Conservation (phyloP, 1,140 invertebrate genomes). For the Lerema accius region DNA sequence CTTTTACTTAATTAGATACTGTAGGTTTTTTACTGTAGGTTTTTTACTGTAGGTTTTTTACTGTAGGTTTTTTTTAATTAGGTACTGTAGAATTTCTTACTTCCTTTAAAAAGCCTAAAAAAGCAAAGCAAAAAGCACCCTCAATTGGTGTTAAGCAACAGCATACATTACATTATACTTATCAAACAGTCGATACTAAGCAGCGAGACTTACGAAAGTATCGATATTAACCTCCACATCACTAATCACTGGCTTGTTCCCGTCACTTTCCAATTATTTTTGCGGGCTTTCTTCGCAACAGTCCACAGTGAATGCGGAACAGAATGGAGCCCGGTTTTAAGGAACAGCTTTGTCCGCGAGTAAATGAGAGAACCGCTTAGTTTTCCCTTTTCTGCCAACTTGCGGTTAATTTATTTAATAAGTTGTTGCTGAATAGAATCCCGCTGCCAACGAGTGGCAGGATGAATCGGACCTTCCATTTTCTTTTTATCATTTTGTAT, state of each 20-base stretch:
- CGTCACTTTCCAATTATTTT: constrained; percentile 80
- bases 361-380: constrained; percentile 70
- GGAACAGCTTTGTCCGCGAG: constrained; percentile 71
- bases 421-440: constrained; percentile 75
- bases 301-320: constrained; percentile 61
- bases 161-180: too few species aligned
- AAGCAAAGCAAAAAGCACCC: too few species aligned
- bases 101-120: too few species aligned
- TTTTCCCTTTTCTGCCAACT: constrained; percentile 73
- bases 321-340: constrained; percentile 74
- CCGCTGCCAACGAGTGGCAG: constrained; percentile 48
- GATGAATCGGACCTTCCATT: constrained; percentile 71
- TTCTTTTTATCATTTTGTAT: constrained; percentile 58
- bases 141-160: too few species aligned
- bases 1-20: too few species aligned
- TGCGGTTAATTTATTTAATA: constrained; percentile 80
- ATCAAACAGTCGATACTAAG: too few species aligned
- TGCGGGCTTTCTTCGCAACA: constrained; percentile 73
- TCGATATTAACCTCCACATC: constrained; percentile 42
- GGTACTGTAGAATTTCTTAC: too few species aligned
- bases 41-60: too few species aligned
- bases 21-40: too few species aligned
- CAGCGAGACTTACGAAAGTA: too few species aligned
- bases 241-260: constrained; percentile 54
- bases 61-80: too few species aligned